Conservation (phyloP, 2,797 vertebrate genomes). For the Anguilla pacifica region DNA sequence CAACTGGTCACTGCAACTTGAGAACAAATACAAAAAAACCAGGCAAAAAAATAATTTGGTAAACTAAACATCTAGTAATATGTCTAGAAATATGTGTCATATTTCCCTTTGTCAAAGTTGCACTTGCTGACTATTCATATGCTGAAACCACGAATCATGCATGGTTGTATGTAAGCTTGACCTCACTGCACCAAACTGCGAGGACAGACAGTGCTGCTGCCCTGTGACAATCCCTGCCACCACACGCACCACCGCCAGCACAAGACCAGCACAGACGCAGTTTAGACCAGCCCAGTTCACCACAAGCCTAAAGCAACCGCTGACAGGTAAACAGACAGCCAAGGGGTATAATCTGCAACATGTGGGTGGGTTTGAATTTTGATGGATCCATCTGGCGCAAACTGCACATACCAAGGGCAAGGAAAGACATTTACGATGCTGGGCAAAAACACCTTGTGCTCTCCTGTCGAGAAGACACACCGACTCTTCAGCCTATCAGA, state of each 20-base stretch:
- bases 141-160: background rate
- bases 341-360: slow-evolving; percentile 7
- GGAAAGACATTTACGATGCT: background rate
- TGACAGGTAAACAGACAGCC: slow-evolving; percentile 12
- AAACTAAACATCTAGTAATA: background rate
- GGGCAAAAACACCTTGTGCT: background rate
- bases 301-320: background rate
- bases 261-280: background rate
- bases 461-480: background rate
- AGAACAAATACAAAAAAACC: too few species aligned
- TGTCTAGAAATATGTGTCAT: background rate
- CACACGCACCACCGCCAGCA: background rate
- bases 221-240: background rate
- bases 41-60: too few species aligned
- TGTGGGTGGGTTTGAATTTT: slow-evolving; percentile 5
- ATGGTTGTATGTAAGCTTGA: background rate
- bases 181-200: background rate
- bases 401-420: slow-evolving; percentile 7
- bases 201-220: background rate
- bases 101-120: background rate
- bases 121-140: background rate
- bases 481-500: background rate
- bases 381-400: slow-evolving; percentile 5
- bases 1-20: too few species aligned
- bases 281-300: background rate